These are phyloP conservation scores for Notocelia uddmanniana DNA, from an alignment of 2,888 invertebrate species.

Conservation along the genomic window DNA sequence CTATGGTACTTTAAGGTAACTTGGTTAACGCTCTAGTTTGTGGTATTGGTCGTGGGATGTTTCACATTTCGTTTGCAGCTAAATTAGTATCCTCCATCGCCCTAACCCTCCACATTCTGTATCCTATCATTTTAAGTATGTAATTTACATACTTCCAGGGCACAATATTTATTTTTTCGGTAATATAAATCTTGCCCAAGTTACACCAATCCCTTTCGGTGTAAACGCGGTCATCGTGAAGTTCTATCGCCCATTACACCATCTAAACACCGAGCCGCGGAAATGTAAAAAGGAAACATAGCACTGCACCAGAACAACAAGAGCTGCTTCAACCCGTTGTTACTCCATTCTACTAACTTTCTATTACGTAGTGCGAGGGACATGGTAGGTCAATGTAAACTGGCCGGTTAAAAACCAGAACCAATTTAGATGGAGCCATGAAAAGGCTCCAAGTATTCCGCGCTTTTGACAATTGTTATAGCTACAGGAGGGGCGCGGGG, in stretches of 20 bases:
- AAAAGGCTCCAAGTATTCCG: conserved; percentile 1
- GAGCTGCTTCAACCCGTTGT: conserved; percentile 15
- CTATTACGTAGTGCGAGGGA: conserved; percentile 6
- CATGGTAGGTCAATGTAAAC: conserved; percentile 1
- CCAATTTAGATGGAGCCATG: conserved; percentile 35
- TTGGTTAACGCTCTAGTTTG: no score
- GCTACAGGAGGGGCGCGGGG: not conserved
- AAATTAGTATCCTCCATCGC: no score
- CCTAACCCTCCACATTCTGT: no score
- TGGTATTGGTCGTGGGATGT: no score
- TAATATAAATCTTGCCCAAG: not conserved
- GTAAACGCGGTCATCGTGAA: conserved; percentile 41
- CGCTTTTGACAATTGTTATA: conserved; percentile 16
- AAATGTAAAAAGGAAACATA: conserved; percentile 47
- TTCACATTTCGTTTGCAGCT: no score
- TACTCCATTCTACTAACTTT: conserved; percentile 1
- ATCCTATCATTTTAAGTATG: not conserved
- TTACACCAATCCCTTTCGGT: conserved; percentile 17
- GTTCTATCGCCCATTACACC: conserved; percentile 45
- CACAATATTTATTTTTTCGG: not conserved
- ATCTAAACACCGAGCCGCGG: conserved; percentile 47
- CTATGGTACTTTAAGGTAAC: no score
- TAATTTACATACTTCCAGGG: not conserved
- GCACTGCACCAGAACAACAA: conserved; percentile 23
- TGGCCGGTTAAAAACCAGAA: conserved; percentile 30